phyloP scores from a whole-genome alignment of 2,888 invertebrate genomes.

The Macaria notata region DNA sequence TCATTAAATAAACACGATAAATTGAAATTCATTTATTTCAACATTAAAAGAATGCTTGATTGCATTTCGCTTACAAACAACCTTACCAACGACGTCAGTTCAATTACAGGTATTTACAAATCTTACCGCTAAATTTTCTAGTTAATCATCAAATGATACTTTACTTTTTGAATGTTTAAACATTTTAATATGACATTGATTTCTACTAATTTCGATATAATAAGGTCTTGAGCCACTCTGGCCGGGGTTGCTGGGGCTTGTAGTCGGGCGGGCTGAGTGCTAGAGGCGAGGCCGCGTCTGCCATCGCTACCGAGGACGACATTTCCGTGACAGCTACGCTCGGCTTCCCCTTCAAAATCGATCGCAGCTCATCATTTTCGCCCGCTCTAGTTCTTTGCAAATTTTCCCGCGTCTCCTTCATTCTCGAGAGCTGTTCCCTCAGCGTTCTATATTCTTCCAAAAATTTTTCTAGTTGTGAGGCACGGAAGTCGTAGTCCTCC shows the following conservation, averaged over 20 bases:
- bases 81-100: conserved; percentile 67
- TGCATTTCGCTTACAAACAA: conserved; percentile 69
- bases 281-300: conserved; percentile 68
- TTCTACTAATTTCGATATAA: conserved; percentile 69
- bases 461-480: conserved; percentile 90
- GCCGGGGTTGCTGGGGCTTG: conserved; percentile 64
- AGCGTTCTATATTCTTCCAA: conserved; percentile 90
- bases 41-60: conserved; percentile 67
- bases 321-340: conserved; percentile 76
- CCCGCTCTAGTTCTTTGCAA: conserved; percentile 74
- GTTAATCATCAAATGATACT: conserved; percentile 38
- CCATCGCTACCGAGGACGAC: conserved; percentile 68
- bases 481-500: conserved; percentile 88
- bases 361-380: conserved; percentile 78
- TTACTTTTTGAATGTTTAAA: conserved; percentile 36
- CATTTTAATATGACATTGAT: conserved; percentile 30
- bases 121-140: conserved; percentile 41
- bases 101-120: conserved; percentile 68
- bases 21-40: conserved; percentile 70
- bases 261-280: conserved; percentile 70
- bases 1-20: conserved; percentile 29
- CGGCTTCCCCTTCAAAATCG: conserved; percentile 82
- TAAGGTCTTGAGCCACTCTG: conserved; percentile 73
- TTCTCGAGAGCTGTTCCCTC: conserved; percentile 89
- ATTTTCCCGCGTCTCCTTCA: conserved; percentile 90